Conservation (phyloP, 2,888 invertebrate species). For the Taphrorychus bicolor region DNA sequence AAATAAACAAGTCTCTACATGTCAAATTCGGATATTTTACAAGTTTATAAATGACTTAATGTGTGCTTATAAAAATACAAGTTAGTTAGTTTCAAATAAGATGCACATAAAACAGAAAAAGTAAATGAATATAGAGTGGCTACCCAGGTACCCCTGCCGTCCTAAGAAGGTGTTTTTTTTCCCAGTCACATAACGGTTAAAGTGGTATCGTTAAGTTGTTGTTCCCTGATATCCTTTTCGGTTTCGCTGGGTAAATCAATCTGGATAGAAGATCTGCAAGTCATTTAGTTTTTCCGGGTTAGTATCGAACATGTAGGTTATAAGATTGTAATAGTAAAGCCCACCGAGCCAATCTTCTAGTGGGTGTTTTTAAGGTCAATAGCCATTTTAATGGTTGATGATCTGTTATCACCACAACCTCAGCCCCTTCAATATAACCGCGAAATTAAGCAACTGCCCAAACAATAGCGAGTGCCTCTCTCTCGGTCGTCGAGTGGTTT, state of each 20-base stretch:
- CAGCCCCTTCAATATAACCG: slow-evolving; percentile 55
- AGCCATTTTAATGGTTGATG: slow-evolving; percentile 53
- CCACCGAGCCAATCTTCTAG: slow-evolving; percentile 59
- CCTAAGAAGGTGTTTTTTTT: no score
- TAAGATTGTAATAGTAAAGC: slow-evolving; percentile 53
- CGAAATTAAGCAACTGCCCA: slow-evolving; percentile 53
- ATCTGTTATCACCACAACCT: slow-evolving; percentile 56
- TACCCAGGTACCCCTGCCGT: no score
- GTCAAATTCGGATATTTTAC: no score
- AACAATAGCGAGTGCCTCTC: slow-evolving; percentile 46
- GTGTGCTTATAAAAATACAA: no score
- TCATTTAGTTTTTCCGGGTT: slow-evolving; percentile 30
- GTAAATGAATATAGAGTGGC: no score
- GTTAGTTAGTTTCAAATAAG: no score
- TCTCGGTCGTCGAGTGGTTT: slow-evolving; percentile 45
- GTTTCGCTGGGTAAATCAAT: neutral
- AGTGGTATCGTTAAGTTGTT: neutral
- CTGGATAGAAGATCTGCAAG: slow-evolving; percentile 37
- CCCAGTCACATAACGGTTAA: no score
- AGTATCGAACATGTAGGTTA: slow-evolving; percentile 44
- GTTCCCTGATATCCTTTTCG: neutral
- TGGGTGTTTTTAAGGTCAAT: slow-evolving; percentile 44
- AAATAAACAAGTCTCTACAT: no score
- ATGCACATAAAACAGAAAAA: no score
- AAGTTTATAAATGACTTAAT: no score